Evolutionary conservation across 2,113 vertebrate genomes (phyloP), one percentile per base, ranked within the genome.

Genomic region (Nannospalax galili): DNA sequence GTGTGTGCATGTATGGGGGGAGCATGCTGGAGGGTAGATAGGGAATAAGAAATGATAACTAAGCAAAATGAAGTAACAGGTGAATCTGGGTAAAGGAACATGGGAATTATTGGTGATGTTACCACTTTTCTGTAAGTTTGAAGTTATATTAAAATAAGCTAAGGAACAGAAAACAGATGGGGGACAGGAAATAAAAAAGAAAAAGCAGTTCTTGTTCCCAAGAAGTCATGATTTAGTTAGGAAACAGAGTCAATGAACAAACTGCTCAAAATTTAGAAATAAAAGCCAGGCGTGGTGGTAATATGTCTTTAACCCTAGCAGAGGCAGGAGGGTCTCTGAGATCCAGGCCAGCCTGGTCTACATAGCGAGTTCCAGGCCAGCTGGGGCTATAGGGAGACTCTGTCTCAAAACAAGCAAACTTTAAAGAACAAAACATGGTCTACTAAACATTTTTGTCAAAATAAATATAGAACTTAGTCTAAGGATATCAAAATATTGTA

Each of bases 131-230:
- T n/a, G 0, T 80, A 90, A 56, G 42, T 90, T 62, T 94, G 69
- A 96, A 94, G 85, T 73, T 89, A 40, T 45, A 69, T 35, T 88
- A 80, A 92, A 89, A 70, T 93, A 88, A 95, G 72, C 56, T 92
- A 88, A 78, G 69, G 56, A 26, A 82, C 56, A 80, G 40, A 80
- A 37, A 32, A n/a, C 42, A 37, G 8, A 32, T 75, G 30, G 28
- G 2, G n/a, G 30, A 70, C 22, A 52, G 30, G 35, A 26, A 72
- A 45, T 3, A 60, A 65, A 45, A 26, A 15, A 16, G 28, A 60
- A 87, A 82, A 64, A 24, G 42, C 11, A 30, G 74, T 74, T 37
- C 77, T 32, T 91, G 20, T 65, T n/a, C 64, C 74, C 16, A 87
- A 20, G 35, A 96, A 88, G 60, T 52, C 75, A 5, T 62, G 91